Base-by-base conservation (phyloP, 92 coral and sea anemone species). In the Heteractis magnifica region DNA sequence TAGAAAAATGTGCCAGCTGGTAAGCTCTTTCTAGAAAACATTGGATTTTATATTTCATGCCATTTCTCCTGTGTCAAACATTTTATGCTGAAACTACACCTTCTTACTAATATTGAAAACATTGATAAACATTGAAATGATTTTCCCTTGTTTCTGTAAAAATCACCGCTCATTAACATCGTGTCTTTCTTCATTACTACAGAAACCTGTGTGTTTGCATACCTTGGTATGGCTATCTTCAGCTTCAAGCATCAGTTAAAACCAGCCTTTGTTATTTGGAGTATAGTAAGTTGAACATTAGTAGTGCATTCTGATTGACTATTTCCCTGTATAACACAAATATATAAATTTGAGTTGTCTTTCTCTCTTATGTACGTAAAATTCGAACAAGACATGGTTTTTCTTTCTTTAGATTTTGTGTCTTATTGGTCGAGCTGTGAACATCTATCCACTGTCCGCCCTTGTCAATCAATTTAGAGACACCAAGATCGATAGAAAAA, bases 141-240 rank as follows among this genome's bases (percentile, higher is more conserved):
- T 34, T 34, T 34, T 34, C 44, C 44, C 44, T 34, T 34, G 44
- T 34, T 34, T 34, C 44, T 34, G 44, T 34, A 34, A 34, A 34
- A 34, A 34, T 34, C 44, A 2, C 44, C 3, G 3, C 44, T 34
- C 44, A 34, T 34, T 34, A 34, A 34, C 44, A 34, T 34, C 1
- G 44, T 34, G 44, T 34, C 3, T 34, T 34, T 34, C 44, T 34
- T 34, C 44, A 34, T 34, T 34, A 34, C 3, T 34, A 34, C 89
- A 95, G 98, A 95, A 86, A 94, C 98, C 3, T 95, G 98, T 81
- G 97, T 95, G 49, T 95, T 95, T 90, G 98, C 98, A 11, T 95
- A 95, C 82, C 91, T 95, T 89, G 98, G 98, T 55, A 95, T 95
- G 98, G 98, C 98, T 44, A 95, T 95, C 73, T 95, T 95, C 85